Evolutionary conservation across 2,113 vertebrate species (phyloP).

Genomic region (Bubo bubo): DNA sequence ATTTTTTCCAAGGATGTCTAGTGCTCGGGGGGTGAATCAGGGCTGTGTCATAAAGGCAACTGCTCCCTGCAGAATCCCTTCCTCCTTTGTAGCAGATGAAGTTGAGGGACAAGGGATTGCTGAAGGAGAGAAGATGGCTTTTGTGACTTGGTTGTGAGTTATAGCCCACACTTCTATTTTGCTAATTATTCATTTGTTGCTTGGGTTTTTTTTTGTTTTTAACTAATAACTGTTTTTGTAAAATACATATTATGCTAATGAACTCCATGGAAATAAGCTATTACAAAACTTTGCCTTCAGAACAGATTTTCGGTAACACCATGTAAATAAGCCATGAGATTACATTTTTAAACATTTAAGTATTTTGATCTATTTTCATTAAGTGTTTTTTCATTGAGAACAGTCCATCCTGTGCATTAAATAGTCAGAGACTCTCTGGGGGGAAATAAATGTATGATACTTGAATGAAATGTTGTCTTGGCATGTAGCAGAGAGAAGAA

Average conservation of each 20-base stretch:
- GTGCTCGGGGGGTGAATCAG: background rate
- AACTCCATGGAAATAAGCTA: background rate
- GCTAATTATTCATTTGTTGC: background rate
- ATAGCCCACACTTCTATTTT: background rate
- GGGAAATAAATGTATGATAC: background rate
- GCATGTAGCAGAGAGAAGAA: background rate
- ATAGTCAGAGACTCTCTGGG: background rate
- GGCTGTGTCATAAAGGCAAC: background rate
- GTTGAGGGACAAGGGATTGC: background rate
- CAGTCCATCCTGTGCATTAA: background rate
- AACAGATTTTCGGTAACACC: background rate
- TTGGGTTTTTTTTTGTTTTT: background rate
- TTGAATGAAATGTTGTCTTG: conserved; percentile 27
- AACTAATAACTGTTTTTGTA: background rate
- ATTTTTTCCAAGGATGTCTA: background rate
- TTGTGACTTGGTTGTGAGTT: background rate
- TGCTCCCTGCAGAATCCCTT: background rate
- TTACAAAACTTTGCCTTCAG: background rate
- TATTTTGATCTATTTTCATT: background rate
- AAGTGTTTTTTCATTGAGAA: background rate
- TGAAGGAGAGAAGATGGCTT: background rate
- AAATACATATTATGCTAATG: background rate
- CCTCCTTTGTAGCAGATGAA: background rate
- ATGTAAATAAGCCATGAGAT: background rate
- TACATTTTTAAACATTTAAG: background rate